Base-by-base conservation (phyloP, 2,888 invertebrate genomes). In the Drosophila prostipennis region DNA sequence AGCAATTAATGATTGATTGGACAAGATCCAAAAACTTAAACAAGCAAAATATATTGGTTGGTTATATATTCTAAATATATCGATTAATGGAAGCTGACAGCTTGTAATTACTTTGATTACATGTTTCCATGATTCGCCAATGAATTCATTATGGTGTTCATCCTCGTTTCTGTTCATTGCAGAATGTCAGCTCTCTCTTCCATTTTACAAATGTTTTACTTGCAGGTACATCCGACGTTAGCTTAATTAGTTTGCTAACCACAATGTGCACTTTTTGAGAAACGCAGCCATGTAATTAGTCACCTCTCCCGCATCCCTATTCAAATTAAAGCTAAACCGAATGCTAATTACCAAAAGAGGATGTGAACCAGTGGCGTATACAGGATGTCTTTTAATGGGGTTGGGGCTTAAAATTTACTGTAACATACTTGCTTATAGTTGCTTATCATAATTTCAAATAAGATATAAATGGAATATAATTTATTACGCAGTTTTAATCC, bases 181-280 rank as follows among this genome's bases (percentile, higher is more conserved):
- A n/a, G 5, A 6, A 6, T 2, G 37, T 4, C 37, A n/a, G n/a
- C 37, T 37, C n/a, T 6, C n/a, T 14, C 10, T 13, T 10, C 11
- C 5, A 23, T 32, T 34, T 53, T 73, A 45, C 42, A 56, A 59
- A 42, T 52, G 43, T 58, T 60, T 45, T 58, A 72, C 39, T 64
- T 72, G 65, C 6, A 6, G n/a, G n/a, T 63, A 51, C 60, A 56
- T 16, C 34, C 16, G 59, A 80, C 72, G 65, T 75, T 72, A 71
- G 77, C 75, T 59, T 80, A 80, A 80, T 75, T 67, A 67, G 45
- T 64, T 51, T 46, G 34, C 64, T 53, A 46, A 48, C 42, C 49
- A 40, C 19, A 52, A 14, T 19, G 46, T 16, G 49, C 7, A 13
- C 26, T 54, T 23, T 40, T 58, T 26, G 26, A 3, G 26, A 26